Conservation (phyloP, 2,888 invertebrate species). For the Hirtodrosophila duncani region DNA sequence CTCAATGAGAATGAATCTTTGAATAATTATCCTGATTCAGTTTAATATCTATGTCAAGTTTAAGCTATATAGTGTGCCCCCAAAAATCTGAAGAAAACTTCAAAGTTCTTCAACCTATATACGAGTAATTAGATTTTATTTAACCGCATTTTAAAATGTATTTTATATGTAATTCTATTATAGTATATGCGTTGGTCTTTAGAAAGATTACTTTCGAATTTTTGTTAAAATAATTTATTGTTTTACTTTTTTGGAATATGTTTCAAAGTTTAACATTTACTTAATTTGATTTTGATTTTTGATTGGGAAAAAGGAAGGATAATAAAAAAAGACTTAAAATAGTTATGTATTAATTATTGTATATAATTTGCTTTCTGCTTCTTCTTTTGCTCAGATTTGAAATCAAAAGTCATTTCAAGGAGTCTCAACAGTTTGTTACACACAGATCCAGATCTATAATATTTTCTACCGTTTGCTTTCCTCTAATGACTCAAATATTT, state of each 20-base stretch:
- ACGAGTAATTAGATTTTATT: conserved; percentile 45
- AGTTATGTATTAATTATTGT: conserved; percentile 37
- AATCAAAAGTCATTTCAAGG: conserved; percentile 45
- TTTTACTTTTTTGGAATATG: conserved; percentile 28
- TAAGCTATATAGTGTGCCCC: no score
- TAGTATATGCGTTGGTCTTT: conserved; percentile 21
- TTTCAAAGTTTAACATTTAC: conserved; percentile 40
- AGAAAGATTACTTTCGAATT: conserved; percentile 48
- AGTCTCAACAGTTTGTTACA: conserved; percentile 31
- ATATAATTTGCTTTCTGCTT: conserved; percentile 2
- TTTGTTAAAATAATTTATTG: conserved; percentile 72
- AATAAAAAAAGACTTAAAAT: conserved; percentile 49
- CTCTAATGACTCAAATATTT: neutral
- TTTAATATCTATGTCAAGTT: no score
- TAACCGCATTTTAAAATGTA: conserved; percentile 30
- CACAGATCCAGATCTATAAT: conserved; percentile 37
- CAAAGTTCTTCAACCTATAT: conserved; percentile 20
- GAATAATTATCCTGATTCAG: no score
- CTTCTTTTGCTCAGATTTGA: conserved; percentile 42
- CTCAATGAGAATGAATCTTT: no score
- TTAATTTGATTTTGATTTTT: no score
- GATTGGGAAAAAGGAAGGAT: conserved; percentile 53
- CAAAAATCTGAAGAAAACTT: no score
- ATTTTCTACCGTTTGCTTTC: conserved; percentile 3
- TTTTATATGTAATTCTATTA: conserved; percentile 20